Conservation (phyloP, 23 tunicate species). For the Trididemnum miniatum region DNA sequence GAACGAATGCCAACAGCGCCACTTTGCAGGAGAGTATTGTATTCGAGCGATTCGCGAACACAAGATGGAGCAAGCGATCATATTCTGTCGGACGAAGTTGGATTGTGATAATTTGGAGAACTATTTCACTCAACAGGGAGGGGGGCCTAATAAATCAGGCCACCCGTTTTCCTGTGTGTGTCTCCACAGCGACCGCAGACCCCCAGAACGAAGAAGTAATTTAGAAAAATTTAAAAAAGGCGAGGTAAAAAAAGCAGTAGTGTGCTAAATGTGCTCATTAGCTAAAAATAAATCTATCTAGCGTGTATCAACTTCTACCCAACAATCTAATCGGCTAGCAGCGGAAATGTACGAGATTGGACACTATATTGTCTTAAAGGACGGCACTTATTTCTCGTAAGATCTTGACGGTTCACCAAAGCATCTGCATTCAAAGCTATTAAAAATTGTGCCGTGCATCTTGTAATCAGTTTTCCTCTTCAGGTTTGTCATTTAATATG, state of each 20-base stretch:
- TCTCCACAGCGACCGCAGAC: conserved; percentile 87
- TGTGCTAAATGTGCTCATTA: too few species aligned
- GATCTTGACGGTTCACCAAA: too few species aligned
- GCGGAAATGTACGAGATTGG: too few species aligned
- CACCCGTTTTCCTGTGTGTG: conserved; percentile 85
- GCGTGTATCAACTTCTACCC: too few species aligned
- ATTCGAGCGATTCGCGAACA: conserved; percentile 77
- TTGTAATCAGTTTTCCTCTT: not conserved
- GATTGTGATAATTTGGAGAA: conserved; percentile 94
- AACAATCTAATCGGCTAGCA: too few species aligned
- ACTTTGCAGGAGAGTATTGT: conserved; percentile 79
- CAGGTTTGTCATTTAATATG: conserved; percentile 91
- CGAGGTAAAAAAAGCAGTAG: too few species aligned
- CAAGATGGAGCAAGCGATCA: conserved; percentile 92
- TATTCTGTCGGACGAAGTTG: conserved; percentile 90
- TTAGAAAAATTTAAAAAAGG: conserved; percentile 71
- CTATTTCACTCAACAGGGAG: conserved; percentile 63
- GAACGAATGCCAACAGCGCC: too few species aligned
- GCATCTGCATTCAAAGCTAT: too few species aligned
- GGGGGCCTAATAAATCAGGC: conserved; percentile 60
- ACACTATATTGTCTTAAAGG: too few species aligned
- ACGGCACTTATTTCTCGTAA: too few species aligned
- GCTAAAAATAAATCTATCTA: too few species aligned
- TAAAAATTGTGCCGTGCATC: too few species aligned
- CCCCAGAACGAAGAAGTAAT: conserved; percentile 73